These are phyloP conservation scores for Rhabdornis inornatus DNA, from an alignment of 2,113 vertebrate genomes.

Conservation along the genomic window DNA sequence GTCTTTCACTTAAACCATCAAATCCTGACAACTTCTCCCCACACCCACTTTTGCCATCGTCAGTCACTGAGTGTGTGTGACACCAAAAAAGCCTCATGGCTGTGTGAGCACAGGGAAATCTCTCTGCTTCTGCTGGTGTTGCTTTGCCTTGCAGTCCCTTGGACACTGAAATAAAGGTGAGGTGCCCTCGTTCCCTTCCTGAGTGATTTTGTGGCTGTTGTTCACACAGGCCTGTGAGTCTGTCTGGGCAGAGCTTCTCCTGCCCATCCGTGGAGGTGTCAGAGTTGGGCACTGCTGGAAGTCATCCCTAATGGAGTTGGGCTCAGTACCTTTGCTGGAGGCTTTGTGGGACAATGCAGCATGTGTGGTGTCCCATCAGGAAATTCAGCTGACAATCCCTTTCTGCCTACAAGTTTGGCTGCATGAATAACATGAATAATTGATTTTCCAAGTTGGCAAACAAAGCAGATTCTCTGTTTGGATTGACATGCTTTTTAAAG, in stretches of 20 bases:
- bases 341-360: rapidly evolving
- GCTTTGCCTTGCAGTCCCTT: neutral
- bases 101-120: neutral
- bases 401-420: neutral
- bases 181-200: neutral
- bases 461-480: neutral
- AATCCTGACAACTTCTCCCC: slow-evolving; percentile 11
- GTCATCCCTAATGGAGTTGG: rapidly evolving
- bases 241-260: neutral
- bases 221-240: neutral
- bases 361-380: neutral
- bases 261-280: neutral
- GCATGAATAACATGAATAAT: neutral
- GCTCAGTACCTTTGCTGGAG: neutral
- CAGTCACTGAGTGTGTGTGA: neutral
- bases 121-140: neutral
- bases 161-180: neutral
- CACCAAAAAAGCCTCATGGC: neutral
- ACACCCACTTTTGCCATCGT: neutral
- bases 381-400: neutral
- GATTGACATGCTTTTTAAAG: neutral
- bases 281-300: neutral
- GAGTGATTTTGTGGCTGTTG: neutral
- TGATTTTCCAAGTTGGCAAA: neutral
- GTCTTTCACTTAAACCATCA: slow-evolving; percentile 9